Conservation (phyloP, 2,113 vertebrate genomes). For the Paramisgurnus dabryanus region DNA sequence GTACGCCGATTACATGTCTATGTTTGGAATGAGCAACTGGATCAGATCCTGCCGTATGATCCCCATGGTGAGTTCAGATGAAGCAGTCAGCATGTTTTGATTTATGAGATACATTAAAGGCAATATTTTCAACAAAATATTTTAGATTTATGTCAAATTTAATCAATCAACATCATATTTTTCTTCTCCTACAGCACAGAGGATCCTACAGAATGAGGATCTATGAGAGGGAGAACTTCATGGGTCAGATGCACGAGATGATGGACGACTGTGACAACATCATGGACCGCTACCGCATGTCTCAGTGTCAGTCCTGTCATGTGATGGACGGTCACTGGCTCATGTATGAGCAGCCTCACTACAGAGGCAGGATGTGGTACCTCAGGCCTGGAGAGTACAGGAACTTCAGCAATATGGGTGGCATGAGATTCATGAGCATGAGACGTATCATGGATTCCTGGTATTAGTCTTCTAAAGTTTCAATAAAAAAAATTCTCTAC, state of each 20-base stretch:
- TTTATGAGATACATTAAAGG: too few species aligned
- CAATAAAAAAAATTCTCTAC: neutral
- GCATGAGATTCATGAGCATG: slow-evolving; percentile 68
- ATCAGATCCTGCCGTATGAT: slow-evolving; percentile 65
- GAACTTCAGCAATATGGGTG: slow-evolving; percentile 65
- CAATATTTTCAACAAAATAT: neutral
- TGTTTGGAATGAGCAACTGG: slow-evolving; percentile 56
- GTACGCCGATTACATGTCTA: slow-evolving; percentile 57
- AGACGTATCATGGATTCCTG: slow-evolving; percentile 68
- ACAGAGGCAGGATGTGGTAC: slow-evolving; percentile 66
- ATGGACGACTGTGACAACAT: slow-evolving; percentile 69
- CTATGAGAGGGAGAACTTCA: slow-evolving; percentile 73
- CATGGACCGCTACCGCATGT: slow-evolving; percentile 64
- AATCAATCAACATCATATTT: neutral
- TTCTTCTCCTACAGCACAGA: slow-evolving; percentile 61
- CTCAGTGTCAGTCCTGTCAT: slow-evolving; percentile 70
- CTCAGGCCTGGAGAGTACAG: slow-evolving; percentile 69
- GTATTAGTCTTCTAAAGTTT: slow-evolving; percentile 44
- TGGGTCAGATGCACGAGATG: slow-evolving; percentile 71
- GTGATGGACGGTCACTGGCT: slow-evolving; percentile 74
- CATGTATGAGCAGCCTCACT: slow-evolving; percentile 69
- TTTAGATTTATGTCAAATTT: neutral
- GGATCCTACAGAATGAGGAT: slow-evolving; percentile 71
- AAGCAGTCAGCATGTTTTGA: neutral
- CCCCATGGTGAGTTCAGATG: slow-evolving; percentile 45